A percentile compares a stretch with the other conserved stretches of the same genome.
Evolutionary conservation across 2,113 vertebrate genomes (phyloP).

Genomic region (Barnardius zonarius): DNA sequence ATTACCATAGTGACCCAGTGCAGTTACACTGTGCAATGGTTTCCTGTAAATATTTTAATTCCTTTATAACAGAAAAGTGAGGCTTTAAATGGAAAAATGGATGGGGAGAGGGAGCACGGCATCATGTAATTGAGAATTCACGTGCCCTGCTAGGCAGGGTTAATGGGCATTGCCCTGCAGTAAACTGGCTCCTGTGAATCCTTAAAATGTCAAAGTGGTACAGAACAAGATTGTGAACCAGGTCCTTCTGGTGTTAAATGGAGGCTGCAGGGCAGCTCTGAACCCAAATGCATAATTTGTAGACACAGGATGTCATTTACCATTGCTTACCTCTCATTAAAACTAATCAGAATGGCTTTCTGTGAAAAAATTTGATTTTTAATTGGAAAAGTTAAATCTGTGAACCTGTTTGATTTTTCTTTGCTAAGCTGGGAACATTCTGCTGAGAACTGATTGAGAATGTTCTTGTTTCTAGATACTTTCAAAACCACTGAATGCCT

Average conservation of each 20-base stretch:
- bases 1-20: neutral
- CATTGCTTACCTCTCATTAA: conserved; percentile 23
- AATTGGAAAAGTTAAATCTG: conserved; percentile 25
- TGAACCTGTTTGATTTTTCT: neutral
- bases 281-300: neutral
- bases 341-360: conserved; percentile 7
- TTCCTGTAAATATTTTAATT: conserved; percentile 14
- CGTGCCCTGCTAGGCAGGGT: conserved; percentile 27
- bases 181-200: neutral
- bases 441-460: neutral
- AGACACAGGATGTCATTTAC: conserved; percentile 22
- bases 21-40: neutral
- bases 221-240: neutral
- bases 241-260: conserved; percentile 1
- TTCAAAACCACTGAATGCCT: neutral
- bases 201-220: conserved; percentile 14
- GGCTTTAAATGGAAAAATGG: neutral
- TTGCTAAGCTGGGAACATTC: neutral
- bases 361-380: conserved; percentile 44
- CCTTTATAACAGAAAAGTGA: neutral
- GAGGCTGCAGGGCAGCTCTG: conserved; percentile 40
- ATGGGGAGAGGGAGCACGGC: neutral
- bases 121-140: neutral
- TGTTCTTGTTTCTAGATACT: neutral
- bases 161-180: conserved; percentile 48